Evolutionary conservation across 2,888 invertebrate genomes (phyloP), one percentile per base, ranked within the genome.

Genomic region (Lomographa bimaculata): DNA sequence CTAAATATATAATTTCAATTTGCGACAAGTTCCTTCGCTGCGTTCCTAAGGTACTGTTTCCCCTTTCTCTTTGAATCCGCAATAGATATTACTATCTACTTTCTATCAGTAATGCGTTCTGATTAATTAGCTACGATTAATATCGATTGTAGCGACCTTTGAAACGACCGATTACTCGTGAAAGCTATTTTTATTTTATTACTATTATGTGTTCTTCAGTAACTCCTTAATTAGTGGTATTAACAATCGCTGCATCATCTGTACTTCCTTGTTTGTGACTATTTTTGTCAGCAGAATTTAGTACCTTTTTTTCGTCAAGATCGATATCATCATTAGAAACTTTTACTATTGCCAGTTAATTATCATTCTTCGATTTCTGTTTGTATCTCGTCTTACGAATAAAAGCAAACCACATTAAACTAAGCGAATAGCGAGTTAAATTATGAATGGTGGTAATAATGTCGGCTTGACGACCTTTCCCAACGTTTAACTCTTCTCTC

Each of bases 91-190:
- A 71, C 61, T 65, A 71, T 76, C 71, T 54, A 73, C 86, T 87
- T 87, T 86, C 86, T 85, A 83, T 66, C 64, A 61, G 69, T 74
- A 80, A 80, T 79, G 77, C 83, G 79, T 76, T 79, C 76, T 75
- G 84, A 85, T 87, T 85, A 86, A 87, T 87, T 84, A 81, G 77
- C 70, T 71, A 74, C 80, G 84, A 84, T 85, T 79, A 72, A 61
- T 71, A 72, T 71, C 58, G 54, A 57, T 60, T 65, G 67, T 69
- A 62, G 57, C 58, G 64, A 77, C 71, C 72, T 73, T 68, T 57
- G 54, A 49, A 67, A 60, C 57, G 64, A 64, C 70, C 62, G 60
- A 57, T 62, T 61, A 54, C 39, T 62, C 51, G 63, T 66, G 70
- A 76, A 76, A 74, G 71, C 68, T 62, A 70, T 57, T 60, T 63